Percentiles rank a stretch among this genome's conserved stretches.
phyloP scores from a whole-genome alignment of 2,797 vertebrate genomes.

The Epinephelus coioides region DNA sequence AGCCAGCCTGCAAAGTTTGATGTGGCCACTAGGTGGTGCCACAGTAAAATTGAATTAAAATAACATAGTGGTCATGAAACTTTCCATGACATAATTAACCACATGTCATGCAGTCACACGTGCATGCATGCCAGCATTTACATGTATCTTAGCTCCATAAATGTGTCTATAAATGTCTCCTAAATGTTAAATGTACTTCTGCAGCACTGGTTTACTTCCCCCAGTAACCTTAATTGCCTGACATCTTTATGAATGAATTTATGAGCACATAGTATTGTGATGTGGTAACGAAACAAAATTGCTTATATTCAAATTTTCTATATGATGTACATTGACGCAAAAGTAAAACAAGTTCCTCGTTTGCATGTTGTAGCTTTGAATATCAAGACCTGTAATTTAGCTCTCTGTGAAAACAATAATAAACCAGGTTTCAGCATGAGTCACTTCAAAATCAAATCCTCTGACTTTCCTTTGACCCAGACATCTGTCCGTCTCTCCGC shows the following conservation, averaged over 20 bases:
- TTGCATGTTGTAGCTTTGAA: neutral
- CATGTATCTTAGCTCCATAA: slow-evolving; percentile 16
- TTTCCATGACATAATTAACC: too few species aligned
- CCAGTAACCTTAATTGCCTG: neutral
- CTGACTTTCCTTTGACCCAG: slow-evolving; percentile 46
- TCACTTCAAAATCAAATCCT: slow-evolving; percentile 5
- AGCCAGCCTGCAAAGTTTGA: neutral
- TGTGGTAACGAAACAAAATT: neutral
- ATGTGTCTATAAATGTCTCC: slow-evolving; percentile 19
- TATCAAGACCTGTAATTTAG: too few species aligned
- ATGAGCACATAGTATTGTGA: neutral
- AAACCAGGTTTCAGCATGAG: neutral
- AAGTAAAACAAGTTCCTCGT: too few species aligned
- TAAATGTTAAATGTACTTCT: slow-evolving; percentile 26
- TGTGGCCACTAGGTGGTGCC: slow-evolving; percentile 40
- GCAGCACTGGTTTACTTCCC: slow-evolving; percentile 17
- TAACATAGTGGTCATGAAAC: too few species aligned
- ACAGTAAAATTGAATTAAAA: neutral
- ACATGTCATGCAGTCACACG: neutral
- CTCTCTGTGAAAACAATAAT: neutral
- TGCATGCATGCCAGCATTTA: neutral
- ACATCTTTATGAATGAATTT: slow-evolving; percentile 19
- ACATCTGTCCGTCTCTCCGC: slow-evolving; percentile 25
- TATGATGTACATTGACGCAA: neutral
- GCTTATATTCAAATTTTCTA: neutral